Evolutionary conservation across 2,888 invertebrate genomes (phyloP), one percentile per base, ranked within the genome.

Genomic region (Caenorhabditis sinica): DNA sequence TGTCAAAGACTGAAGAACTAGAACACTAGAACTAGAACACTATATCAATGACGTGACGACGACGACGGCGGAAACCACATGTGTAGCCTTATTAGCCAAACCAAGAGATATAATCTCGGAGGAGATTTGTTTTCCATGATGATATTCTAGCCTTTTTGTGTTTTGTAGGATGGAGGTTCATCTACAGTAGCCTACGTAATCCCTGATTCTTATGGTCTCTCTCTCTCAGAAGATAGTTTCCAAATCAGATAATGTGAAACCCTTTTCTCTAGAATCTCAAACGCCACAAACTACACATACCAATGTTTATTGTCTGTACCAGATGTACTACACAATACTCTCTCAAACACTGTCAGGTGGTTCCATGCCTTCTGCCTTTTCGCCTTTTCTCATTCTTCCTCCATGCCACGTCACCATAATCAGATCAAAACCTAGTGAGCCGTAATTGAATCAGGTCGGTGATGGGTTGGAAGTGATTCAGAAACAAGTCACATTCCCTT

Each of bases 401-500:
- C 17, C 20, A 17, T 63, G 51, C 74, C 74, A 49, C 74, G 40
- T 65, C 56, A 56, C 23, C 56, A 15, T 58, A 66, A 66, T 49
- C 76, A 68, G 68, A 76, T 76, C 76, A 76, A 68, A 68, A 65
- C 30, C 43, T 17, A 66, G 20, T 60, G 66, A 76, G 68, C 68
- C 68, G 76, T 66, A 75, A 66, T 63, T 65, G 43, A 75, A 75
- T 75, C 65, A 75, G 56, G 40, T 69, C 69, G 69, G 30, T 13
- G 45, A 45, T 63, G 63, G 20, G 51, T 51, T 51, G 51, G 36
- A 68, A 65, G 28, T 75, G 75, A 75, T 75, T 75, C 75, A 75
- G 75, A 75, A 63, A 69, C 76, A 63, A 71, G 77, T 71, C 77
- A 77, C 61, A 69, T 69, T 68, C 68, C 25, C n/a, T 49, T 15